Conservation (phyloP, 2,888 invertebrate species). For the Lasioglossum calceatum region DNA sequence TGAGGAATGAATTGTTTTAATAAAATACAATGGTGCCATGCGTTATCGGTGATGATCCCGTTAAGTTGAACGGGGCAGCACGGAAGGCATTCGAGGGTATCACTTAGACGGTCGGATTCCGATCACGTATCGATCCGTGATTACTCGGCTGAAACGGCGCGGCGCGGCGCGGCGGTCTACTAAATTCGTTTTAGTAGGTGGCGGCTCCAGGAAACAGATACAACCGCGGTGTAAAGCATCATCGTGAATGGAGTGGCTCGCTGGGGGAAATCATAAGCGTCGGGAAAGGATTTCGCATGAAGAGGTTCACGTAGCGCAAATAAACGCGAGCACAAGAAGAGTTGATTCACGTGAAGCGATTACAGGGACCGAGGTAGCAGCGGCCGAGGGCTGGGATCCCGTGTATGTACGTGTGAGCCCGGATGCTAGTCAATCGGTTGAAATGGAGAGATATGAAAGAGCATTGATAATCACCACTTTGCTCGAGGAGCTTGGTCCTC, state of each 20-base stretch:
- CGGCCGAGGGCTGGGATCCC: not conserved
- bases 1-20: slow-evolving; percentile 27
- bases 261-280: slow-evolving; percentile 16
- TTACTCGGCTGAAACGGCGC: slow-evolving; percentile 48
- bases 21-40: slow-evolving; percentile 19
- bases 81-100: slow-evolving; percentile 43
- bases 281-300: slow-evolving; percentile 5
- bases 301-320: slow-evolving; percentile 34
- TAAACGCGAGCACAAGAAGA: slow-evolving; percentile 15
- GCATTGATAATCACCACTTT: slow-evolving; percentile 19
- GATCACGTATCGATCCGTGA: slow-evolving; percentile 62
- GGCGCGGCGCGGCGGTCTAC: slow-evolving; percentile 2
- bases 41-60: slow-evolving; percentile 40
- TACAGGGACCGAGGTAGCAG: not conserved
- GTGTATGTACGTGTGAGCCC: not conserved
- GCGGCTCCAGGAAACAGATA: slow-evolving; percentile 11
- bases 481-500: not conserved
- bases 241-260: not conserved
- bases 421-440: slow-evolving; percentile 14
- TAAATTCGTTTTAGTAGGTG: slow-evolving; percentile 36
- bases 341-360: slow-evolving; percentile 20
- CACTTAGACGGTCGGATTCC: slow-evolving; percentile 50
- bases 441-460: slow-evolving; percentile 23
- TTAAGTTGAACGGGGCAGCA: slow-evolving; percentile 24
- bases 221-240: slow-evolving; percentile 6